Conservation (phyloP, 2,888 invertebrate genomes). For the Abscondita cerata region DNA sequence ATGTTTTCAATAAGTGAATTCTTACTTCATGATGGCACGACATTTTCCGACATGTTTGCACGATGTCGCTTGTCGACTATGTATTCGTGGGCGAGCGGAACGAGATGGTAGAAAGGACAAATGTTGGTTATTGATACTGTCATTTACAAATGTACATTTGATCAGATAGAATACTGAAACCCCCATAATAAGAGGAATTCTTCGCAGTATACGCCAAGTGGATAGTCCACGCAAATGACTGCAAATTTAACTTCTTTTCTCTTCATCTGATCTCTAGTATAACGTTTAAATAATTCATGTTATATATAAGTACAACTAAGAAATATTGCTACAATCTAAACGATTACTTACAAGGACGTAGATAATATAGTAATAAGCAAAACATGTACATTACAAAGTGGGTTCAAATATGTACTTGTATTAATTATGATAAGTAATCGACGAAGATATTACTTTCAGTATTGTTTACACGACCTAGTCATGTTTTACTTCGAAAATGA, state of each 20-base stretch:
- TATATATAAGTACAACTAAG: constrained; percentile 6
- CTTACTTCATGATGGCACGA: constrained; percentile 29
- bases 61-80: constrained; percentile 41
- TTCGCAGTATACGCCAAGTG: constrained; percentile 22
- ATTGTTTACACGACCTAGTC: no score
- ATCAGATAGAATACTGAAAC: constrained; percentile 46
- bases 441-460: no score
- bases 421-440: no score
- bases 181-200: constrained; percentile 36
- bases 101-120: constrained; percentile 47
- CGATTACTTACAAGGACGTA: constrained; percentile 3
- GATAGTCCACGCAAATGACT: constrained; percentile 30
- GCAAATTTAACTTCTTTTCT: constrained; percentile 22
- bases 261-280: constrained; percentile 17
- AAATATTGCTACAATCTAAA: constrained; percentile 1
- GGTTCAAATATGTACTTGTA: no score
- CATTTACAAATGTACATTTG: constrained; percentile 52
- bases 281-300: constrained; percentile 17
- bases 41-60: constrained; percentile 41
- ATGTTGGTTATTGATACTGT: constrained; percentile 55
- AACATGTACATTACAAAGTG: not conserved
- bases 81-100: constrained; percentile 42
- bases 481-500: no score
- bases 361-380: constrained; percentile 8
- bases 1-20: constrained; percentile 33